Percentiles rank a stretch among this genome's conserved stretches.
These are phyloP conservation scores for Tretioscincus oriximinensis DNA, from an alignment of 2,113 vertebrate species.

Conservation along the genomic window DNA sequence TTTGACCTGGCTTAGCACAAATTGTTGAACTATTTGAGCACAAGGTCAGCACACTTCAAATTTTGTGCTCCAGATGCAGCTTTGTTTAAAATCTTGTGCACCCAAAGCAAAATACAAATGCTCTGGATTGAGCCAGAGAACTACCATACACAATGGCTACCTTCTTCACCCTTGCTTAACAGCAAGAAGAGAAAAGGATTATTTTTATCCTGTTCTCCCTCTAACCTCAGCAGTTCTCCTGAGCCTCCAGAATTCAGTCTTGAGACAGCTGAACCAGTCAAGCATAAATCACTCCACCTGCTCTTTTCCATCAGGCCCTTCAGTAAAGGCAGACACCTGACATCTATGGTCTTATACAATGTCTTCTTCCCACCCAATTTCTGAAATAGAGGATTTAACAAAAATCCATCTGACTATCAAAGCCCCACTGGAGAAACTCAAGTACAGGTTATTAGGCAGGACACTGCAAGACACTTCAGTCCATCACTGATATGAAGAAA, in stretches of 20 bases:
- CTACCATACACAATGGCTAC: slow-evolving; percentile 1
- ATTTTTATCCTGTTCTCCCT: slow-evolving; percentile 27
- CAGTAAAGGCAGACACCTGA: neutral
- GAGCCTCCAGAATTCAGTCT: neutral
- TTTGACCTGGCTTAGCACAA: neutral
- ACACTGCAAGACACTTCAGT: neutral
- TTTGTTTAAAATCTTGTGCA: neutral
- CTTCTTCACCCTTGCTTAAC: slow-evolving; percentile 15
- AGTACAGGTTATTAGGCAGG: neutral
- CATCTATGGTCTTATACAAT: neutral
- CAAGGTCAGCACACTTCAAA: neutral
- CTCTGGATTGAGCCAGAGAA: slow-evolving; percentile 28
- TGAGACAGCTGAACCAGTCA: slow-evolving; percentile 3
- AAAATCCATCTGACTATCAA: neutral
- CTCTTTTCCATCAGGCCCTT: neutral
- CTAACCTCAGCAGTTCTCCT: slow-evolving; percentile 25
- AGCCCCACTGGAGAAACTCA: neutral
- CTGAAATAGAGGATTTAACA: neutral
- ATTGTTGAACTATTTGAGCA: neutral
- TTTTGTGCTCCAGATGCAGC: neutral
- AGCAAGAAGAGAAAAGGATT: neutral
- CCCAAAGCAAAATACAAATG: accelerated
- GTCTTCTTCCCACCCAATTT: neutral
- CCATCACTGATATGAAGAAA: neutral
- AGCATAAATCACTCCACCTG: slow-evolving; percentile 11